Conservation (phyloP, 2,113 vertebrate genomes). For the Pampusana beccarii region DNA sequence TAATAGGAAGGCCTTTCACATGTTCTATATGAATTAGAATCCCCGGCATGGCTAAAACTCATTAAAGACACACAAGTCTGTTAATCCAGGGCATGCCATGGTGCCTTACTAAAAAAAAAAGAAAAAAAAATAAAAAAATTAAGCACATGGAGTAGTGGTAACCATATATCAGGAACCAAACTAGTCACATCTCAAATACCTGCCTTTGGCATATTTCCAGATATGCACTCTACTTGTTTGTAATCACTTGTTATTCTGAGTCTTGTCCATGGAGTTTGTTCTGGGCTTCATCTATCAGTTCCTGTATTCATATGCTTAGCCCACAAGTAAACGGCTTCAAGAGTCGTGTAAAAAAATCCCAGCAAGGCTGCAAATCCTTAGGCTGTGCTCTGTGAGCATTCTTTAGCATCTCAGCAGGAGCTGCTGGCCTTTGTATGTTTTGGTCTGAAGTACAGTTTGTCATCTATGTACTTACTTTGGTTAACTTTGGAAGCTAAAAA, state of each 20-base stretch:
- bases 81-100: neutral
- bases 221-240: neutral
- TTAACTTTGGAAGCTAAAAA: neutral
- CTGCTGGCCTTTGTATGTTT: neutral
- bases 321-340: neutral
- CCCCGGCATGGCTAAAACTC: neutral
- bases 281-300: neutral
- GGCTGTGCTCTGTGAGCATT: neutral
- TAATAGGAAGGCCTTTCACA: neutral
- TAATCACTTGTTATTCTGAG: neutral
- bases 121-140: neutral
- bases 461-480: neutral
- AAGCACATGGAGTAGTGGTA: neutral
- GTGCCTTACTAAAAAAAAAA: neutral
- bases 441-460: rapidly evolving
- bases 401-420: neutral
- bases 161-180: neutral
- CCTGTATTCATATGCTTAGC: neutral
- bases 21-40: neutral
- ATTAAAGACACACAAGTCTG: neutral
- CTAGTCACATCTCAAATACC: neutral
- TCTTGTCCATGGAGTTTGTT: neutral
- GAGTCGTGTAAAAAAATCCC: neutral
- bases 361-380: neutral
- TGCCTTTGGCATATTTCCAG: neutral